Percentiles rank a stretch among this genome's conserved stretches.
Conservation (phyloP, 1,140 invertebrate genomes). For the Oscheius sp. region DNA sequence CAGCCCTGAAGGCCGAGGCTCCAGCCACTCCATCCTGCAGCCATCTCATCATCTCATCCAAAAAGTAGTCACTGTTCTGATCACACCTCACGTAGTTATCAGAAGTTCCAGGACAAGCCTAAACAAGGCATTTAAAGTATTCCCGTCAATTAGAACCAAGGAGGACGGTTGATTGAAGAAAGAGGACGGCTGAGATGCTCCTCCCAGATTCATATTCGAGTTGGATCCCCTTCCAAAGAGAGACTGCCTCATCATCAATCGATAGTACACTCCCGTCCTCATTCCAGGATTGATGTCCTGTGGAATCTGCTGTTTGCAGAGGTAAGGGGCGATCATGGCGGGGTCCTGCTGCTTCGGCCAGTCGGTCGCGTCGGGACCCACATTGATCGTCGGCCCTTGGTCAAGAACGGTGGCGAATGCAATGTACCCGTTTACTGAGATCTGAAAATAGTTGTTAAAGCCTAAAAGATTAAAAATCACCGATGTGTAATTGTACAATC, state of each 20-base stretch:
- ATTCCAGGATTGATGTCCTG: conserved; percentile 37
- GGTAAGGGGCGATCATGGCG: conserved; percentile 47
- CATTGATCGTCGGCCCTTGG: conserved; percentile 45
- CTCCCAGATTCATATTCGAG: conserved; percentile 39
- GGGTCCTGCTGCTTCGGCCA: conserved; percentile 42
- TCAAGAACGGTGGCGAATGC: conserved; percentile 45
- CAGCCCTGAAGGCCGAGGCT: conserved; percentile 40
- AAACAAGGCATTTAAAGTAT: conserved; percentile 7
- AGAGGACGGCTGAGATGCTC: conserved; percentile 17
- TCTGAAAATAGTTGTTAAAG: conserved; percentile 13
- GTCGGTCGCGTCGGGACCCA: conserved; percentile 41
- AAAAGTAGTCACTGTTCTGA: conserved; percentile 32
- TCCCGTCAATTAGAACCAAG: background rate
- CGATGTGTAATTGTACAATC: conserved; percentile 45
- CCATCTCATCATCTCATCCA: conserved; percentile 46
- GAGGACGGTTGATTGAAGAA: conserved; percentile 32
- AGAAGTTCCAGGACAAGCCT: conserved; percentile 40
- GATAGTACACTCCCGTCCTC: conserved; percentile 40
- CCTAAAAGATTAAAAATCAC: background rate
- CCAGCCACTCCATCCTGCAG: conserved; percentile 44
- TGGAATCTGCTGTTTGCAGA: conserved; percentile 44
- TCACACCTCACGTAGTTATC: conserved; percentile 41
- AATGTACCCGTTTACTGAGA: conserved; percentile 45
- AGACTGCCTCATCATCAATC: conserved; percentile 38
- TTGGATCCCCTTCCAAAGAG: conserved; percentile 42